Conservation (phyloP, 2,113 vertebrate species). For the Clarias batrachus region DNA sequence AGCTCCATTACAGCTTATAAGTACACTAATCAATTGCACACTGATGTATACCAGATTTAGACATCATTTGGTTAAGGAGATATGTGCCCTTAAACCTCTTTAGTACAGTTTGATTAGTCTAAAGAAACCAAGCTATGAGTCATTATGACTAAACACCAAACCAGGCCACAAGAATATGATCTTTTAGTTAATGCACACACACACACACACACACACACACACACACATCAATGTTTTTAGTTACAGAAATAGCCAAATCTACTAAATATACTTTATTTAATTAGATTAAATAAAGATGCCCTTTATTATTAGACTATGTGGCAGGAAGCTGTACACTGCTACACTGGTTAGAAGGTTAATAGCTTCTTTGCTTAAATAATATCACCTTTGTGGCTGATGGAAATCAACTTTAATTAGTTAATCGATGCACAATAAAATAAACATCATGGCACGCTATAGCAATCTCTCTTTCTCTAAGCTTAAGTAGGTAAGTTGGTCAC, state of each 20-base stretch:
- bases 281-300: not conserved
- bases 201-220: not conserved
- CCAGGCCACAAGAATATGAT: slow-evolving; percentile 61
- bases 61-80: slow-evolving; percentile 22
- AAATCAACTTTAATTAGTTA: not conserved
- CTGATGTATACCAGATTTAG: not conserved
- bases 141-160: slow-evolving; percentile 42
- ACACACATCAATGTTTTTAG: too few species aligned
- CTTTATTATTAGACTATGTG: not conserved
- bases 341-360: not conserved
- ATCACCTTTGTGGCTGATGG: not conserved
- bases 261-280: not conserved
- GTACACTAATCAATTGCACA: slow-evolving; percentile 16
- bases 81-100: slow-evolving; percentile 22
- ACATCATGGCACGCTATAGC: not conserved
- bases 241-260: not conserved
- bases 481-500: not conserved
- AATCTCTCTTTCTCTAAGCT: not conserved
- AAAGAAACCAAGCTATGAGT: slow-evolving; percentile 37
- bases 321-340: not conserved
- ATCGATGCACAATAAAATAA: not conserved
- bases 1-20: not conserved
- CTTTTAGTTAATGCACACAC: slow-evolving; percentile 46
- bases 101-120: slow-evolving; percentile 7
- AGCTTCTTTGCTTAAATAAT: slow-evolving; percentile 18